Evolutionary conservation across 37 sponge, comb jelly and placozoan species (phyloP), one percentile per base, ranked within the genome.

Genomic region (Mnemiopsis leidyi): DNA sequence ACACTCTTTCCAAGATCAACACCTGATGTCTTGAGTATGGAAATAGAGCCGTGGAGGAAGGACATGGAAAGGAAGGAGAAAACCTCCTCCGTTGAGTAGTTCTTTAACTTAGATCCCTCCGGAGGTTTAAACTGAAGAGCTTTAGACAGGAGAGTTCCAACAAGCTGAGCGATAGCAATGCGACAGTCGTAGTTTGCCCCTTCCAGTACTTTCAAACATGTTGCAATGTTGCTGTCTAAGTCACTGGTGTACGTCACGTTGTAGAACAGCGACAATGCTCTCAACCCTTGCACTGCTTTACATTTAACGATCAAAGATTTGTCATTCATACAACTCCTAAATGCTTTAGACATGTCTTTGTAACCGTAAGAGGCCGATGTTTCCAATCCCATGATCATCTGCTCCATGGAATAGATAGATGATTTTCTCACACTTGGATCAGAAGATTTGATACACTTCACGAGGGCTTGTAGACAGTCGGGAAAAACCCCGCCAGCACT

Each of bases 291-390:
- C 25, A 93, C 96, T 37, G 97, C 96, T 24, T 95, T 93, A 76
- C 95, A 94, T 29, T 96, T 69, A 67, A 96, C 98, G 37, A 68
- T 38, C 73, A 95, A 13, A 0, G 95, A 92, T 69, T 94, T 95
- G 71, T 99, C 99, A 2, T 92, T 73, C 76, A 97, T 92, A 39
- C 93, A 88, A 68, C 69, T 94, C 48, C 93, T 82, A 20, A 96
- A 61, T 36, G 94, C 69, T 94, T 96, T 97, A 76, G 94, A 95
- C 67, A 99, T 93, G 38, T 99, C 99, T 69, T 96, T 97, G 93
- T 97, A 96, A 18, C 93, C 94, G 37, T 97, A 96, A 48, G 96
- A 39, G 9, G 97, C 95, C 18, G 97, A 95, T 0, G 93, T 73
- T 23, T 97, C 97, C 39, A 99, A 94, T 0, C 97, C 97, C 24